Percentiles rank a stretch among this genome's conserved stretches.
phyloP scores from a whole-genome alignment of 2,888 invertebrate genomes.

The Xanthia togata region DNA sequence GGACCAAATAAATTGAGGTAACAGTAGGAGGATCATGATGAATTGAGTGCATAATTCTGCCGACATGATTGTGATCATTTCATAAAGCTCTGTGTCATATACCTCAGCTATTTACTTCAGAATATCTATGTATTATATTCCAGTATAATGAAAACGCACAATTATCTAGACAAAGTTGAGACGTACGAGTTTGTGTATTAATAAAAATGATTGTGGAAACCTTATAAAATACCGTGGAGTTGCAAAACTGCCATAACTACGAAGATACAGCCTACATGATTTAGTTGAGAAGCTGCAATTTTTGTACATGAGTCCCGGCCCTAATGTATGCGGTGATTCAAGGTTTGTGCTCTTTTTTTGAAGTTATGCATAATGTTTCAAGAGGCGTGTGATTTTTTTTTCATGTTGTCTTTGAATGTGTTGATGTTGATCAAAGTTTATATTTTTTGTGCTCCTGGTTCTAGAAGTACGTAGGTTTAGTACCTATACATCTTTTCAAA shows the following conservation, averaged over 20 bases:
- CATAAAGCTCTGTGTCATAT: neutral
- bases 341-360: conserved; percentile 43
- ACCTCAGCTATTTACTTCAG: neutral
- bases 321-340: conserved; percentile 48
- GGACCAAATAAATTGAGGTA: neutral
- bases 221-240: conserved; percentile 61
- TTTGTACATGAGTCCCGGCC: conserved; percentile 42
- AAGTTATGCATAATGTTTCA: conserved; percentile 37
- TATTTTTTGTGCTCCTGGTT: neutral
- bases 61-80: neutral
- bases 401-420: neutral
- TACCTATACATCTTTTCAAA: neutral
- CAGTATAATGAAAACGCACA: conserved; percentile 68
- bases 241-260: conserved; percentile 66
- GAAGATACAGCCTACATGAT: conserved; percentile 61
- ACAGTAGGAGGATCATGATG: neutral
- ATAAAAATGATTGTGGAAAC: conserved; percentile 78
- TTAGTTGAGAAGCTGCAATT: conserved; percentile 51
- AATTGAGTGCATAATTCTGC: neutral
- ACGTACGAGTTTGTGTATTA: conserved; percentile 72
- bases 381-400: conserved; percentile 29
- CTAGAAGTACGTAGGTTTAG: neutral
- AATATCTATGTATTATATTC: neutral
- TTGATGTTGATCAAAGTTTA: neutral
- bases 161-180: conserved; percentile 69